Evolutionary conservation across 2,888 invertebrate genomes (phyloP), one percentile per base, ranked within the genome.

Genomic region (Megaustenia siamemsis): DNA sequence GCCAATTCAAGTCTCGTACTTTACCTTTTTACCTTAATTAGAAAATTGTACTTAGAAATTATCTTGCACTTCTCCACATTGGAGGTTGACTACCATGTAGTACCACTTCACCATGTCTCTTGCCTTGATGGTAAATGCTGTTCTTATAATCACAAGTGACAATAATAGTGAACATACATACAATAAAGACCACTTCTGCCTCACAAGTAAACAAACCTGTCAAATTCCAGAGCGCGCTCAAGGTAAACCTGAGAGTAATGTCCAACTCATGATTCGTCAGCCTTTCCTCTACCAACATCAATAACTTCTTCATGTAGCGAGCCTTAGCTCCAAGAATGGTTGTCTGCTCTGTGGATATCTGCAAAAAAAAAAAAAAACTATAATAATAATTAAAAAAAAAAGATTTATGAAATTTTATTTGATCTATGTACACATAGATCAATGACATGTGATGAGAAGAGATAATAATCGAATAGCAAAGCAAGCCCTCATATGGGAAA

Each of bases 141-240:
- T n/a, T n/a, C n/a, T n/a, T n/a, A n/a, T 4, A 53, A 53, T 5
- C 24, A 53, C 18, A 21, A 5, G 24, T 6, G 5, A 28, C 63
- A 63, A 4, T 5, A 63, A 63, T 18, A 63, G 12, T 10, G 8
- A 71, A 10, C 6, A 18, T 18, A 71, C 35, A 18, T 2, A 38
- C 1, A 73, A 2, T 24, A 21, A 40, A n/a, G 73, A 40, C 24
- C 8, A 73, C 3, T 12, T 66, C 15, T 35, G 35, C 12, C 35
- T 35, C 32, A 66, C 12, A 28, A 53, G 56, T n/a, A 40, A 43
- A 35, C 89, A 88, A 89, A 95, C 95, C 95, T 73, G 96, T 97
- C 75, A 97, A 94, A 94, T 97, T 97, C 97, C 97, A 97, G 43
- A 97, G 94, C 45, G 96, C 96, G 91, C 96, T 96, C 73, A 97